Evolutionary conservation across 2,888 invertebrate species (phyloP), one percentile per base, ranked within the genome.

Genomic region (Melieria omissa): DNA sequence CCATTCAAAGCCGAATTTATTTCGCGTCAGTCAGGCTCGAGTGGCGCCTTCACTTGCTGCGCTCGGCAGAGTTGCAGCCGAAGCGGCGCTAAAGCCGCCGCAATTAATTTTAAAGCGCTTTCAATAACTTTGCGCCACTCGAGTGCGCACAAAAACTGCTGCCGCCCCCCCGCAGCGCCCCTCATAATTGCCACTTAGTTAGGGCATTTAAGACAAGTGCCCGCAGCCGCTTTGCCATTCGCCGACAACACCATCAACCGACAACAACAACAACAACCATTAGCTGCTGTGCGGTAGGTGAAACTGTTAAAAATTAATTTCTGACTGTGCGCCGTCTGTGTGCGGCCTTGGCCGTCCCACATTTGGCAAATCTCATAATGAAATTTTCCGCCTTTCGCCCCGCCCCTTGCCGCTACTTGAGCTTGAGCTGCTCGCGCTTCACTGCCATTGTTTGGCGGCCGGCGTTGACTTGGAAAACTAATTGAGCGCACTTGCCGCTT

Each of bases 401-500:
- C 29, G 29, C 29, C 29, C n/a, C n/a, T n/a, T 29, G 29, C 29
- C 29, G 29, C 29, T 29, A 3, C 29, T 29, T 29, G 29, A 29
- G 29, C 14, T 65, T 12, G 12, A 7, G 42, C 12, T 29, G 8
- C 52, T 6, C 9, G 7, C 12, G 14, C 52, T 5, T 4, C 42
- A 54, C 44, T 10, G 47, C 7, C 16, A 16, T 55, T 49, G 46
- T 60, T 16, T 60, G 41, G 60, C 41, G 29, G 41, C 44, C 71
- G 60, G 66, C 52, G 52, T 12, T 8, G 41, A 61, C 69, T 73
- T 73, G 63, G 63, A 66, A 72, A 72, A 76, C 80, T 80, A 83
- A 83, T 83, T 83, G 82, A 81, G 78, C 80, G 77, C 75, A 60
- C 73, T 70, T 75, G 76, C 76, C 63, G 67, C 61, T 49, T 70